phyloP scores from a whole-genome alignment of 2,888 invertebrate genomes.

The Choreutis nemorana region DNA sequence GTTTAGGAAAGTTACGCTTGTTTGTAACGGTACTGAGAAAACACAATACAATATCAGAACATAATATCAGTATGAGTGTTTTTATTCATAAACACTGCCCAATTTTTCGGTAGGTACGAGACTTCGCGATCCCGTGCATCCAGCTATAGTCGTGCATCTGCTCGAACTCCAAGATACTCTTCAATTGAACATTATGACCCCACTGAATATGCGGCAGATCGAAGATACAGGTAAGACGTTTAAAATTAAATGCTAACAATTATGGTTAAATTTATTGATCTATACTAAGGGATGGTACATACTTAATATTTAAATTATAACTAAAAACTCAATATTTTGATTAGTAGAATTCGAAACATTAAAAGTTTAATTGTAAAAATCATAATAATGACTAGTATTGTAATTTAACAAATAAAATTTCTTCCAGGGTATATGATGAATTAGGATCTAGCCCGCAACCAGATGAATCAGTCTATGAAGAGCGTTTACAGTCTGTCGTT shows the following conservation, averaged over 20 bases:
- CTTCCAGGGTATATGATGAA: constrained; percentile 50
- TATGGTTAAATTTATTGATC: no score
- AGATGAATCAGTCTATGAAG: constrained; percentile 66
- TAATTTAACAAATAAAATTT: not conserved
- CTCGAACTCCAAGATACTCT: constrained; percentile 46
- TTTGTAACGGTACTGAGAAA: no score
- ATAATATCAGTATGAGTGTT: no score
- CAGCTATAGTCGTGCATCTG: constrained; percentile 46
- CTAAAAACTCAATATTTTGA: no score
- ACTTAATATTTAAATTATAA: no score
- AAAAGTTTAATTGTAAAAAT: not conserved
- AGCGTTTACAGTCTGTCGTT: constrained; percentile 62
- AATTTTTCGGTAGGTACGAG: constrained; percentile 29
- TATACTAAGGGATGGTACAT: no score
- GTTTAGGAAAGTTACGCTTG: no score
- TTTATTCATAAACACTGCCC: no score
- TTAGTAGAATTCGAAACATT: no score
- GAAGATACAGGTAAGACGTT: constrained; percentile 46
- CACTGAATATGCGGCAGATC: constrained; percentile 54
- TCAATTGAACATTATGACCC: constrained; percentile 55
- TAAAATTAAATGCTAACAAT: no score
- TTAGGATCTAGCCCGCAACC: constrained; percentile 72
- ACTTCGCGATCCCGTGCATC: constrained; percentile 54
- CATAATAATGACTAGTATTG: not conserved
- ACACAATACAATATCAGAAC: no score